Evolutionary conservation across 2,113 vertebrate species (phyloP).

Genomic region (Ammodytes dubius): DNA sequence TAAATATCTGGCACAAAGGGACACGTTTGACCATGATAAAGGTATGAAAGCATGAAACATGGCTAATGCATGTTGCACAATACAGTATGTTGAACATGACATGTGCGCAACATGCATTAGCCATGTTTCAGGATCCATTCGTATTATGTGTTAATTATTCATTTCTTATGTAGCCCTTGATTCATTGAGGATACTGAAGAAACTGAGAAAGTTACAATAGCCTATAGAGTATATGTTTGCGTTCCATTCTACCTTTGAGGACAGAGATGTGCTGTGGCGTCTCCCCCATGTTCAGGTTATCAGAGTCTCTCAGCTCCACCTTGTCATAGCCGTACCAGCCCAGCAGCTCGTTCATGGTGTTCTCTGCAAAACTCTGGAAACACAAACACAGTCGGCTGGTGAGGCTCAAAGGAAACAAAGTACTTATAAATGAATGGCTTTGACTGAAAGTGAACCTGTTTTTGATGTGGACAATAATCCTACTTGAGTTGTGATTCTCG

Average conservation of each 20-base stretch:
- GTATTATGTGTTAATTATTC: not conserved
- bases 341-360: slow-evolving; percentile 99
- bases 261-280: slow-evolving; percentile 97
- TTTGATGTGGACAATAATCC: slow-evolving; percentile 2
- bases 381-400: slow-evolving; percentile 70
- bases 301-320: slow-evolving; percentile 97
- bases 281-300: slow-evolving; percentile 97
- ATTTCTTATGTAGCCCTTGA: slow-evolving; percentile 8
- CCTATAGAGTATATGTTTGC: no score
- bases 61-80: no score
- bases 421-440: not conserved
- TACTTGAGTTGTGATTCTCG: not conserved
- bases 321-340: slow-evolving; percentile 99
- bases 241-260: slow-evolving; percentile 91
- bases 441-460: not conserved
- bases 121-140: not conserved
- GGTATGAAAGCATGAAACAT: not conserved
- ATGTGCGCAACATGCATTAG: no score
- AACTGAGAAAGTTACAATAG: not conserved
- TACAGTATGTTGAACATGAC: no score
- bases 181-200: not conserved
- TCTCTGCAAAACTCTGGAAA: slow-evolving; percentile 97
- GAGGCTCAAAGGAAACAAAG: not conserved
- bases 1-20: not conserved
- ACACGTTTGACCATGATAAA: not conserved